A percentile compares a stretch with the other conserved stretches of the same genome.
Evolutionary conservation across 2,797 vertebrate species (phyloP).

Genomic region (Melanotaenia parkinsoni): DNA sequence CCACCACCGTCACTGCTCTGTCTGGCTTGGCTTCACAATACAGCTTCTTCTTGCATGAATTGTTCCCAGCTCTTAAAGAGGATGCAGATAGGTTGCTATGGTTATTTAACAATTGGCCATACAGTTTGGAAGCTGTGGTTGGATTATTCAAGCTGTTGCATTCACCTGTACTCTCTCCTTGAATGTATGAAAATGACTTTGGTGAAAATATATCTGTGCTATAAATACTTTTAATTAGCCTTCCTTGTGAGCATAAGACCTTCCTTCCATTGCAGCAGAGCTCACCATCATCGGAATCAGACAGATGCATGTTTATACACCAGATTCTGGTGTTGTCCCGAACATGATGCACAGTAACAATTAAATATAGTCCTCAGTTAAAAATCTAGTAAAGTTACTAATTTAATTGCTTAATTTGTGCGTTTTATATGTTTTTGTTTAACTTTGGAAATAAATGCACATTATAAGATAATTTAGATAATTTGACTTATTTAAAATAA

Average conservation of each 20-base stretch:
- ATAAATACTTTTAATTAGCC: not conserved
- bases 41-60: conserved; percentile 65
- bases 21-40: conserved; percentile 55
- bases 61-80: conserved; percentile 46
- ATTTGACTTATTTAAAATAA: too few species aligned
- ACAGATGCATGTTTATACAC: too few species aligned
- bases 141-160: conserved; percentile 9
- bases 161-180: conserved; percentile 7
- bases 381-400: not conserved
- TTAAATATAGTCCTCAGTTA: not conserved
- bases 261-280: not conserved
- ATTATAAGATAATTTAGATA: too few species aligned
- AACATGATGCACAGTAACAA: too few species aligned
- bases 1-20: conserved; percentile 31
- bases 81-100: conserved; percentile 33
- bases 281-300: not conserved
- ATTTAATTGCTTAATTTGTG: not conserved
- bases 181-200: conserved; percentile 1
- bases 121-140: conserved; percentile 36
- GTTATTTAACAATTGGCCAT: conserved; percentile 44
- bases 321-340: too few species aligned
- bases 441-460: too few species aligned
- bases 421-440: too few species aligned
- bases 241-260: too few species aligned
- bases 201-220: conserved; percentile 5